Evolutionary conservation across 2,888 invertebrate genomes (phyloP), one percentile per base, ranked within the genome.

Genomic region (Platycheirus rosarum): DNA sequence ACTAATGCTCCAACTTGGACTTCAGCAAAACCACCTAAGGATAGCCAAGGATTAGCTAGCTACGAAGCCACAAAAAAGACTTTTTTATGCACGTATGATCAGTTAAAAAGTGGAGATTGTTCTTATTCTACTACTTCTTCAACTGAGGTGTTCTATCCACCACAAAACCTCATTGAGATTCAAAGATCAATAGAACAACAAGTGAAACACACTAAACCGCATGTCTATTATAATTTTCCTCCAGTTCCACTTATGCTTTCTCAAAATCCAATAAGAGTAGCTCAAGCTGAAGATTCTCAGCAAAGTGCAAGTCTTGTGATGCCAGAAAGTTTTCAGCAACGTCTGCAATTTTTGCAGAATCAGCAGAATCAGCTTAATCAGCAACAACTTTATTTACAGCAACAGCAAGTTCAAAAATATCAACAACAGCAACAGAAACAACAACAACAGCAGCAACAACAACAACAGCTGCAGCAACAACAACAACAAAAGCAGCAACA

Each of bases 181-280:
- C 94, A 94, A 86, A 91, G 94, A 88, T 94, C 94, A 0, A 90
- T 94, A 14, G 87, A 91, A 86, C 86, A 91, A 11, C 62, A 26
- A 26, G 60, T 44, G 1, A 60, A 44, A 18, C 60, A 60, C 6
- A 60, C 60, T n/a, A 44, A 62, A 51, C 16, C 88, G 91, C 78
- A 88, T 90, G 57, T 87, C 90, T 13, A 88, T 91, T 8, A 60
- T 44, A 44, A n/a, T 16, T 44, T 5, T 11, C 51, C 51, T 0
- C 16, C 60, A 16, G 55, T 62, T 49, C 75, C 3, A 90, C 85
- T 9, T 0, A 13, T 48, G 0, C 46, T 82, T 9, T 66, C 60
- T 14, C 18, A 49, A 8, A 8, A 71, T n/a, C 80, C 80, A 62
- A 82, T 80, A 0, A 42, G 60, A 37, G 77, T 78, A 0, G 66